These are phyloP conservation scores for Rhagophthalmus giganteus DNA, from an alignment of 2,888 invertebrate species.

Conservation along the genomic window DNA sequence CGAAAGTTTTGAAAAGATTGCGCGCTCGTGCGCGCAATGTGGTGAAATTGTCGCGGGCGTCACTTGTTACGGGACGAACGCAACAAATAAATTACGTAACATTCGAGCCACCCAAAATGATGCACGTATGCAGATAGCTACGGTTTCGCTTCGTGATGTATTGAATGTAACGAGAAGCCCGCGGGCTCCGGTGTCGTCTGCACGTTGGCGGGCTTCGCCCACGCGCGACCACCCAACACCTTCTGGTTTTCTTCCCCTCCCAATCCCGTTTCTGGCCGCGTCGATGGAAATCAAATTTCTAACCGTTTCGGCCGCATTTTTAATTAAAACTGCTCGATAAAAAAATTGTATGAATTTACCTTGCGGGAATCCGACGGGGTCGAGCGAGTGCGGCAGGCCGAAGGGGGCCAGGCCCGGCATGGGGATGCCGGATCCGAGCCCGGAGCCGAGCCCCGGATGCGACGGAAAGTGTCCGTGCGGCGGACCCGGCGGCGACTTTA, in stretches of 20 bases:
- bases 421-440: slow-evolving; percentile 43
- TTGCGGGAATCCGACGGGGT: slow-evolving; percentile 51
- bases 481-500: slow-evolving; percentile 43
- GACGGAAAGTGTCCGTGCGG: slow-evolving; percentile 44
- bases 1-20: too few relatives aligned
- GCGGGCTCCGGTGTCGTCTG: slow-evolving; percentile 21
- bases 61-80: too few relatives aligned
- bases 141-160: slow-evolving; percentile 16
- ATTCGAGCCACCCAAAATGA: too few relatives aligned
- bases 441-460: slow-evolving; percentile 44
- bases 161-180: slow-evolving; percentile 23
- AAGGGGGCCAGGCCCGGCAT: slow-evolving; percentile 48
- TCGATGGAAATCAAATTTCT: too few relatives aligned
- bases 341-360: slow-evolving; percentile 43
- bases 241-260: slow-evolving; percentile 13
- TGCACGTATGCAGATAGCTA: slow-evolving; percentile 2
- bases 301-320: too few relatives aligned
- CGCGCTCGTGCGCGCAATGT: too few relatives aligned
- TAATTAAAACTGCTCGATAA: too few relatives aligned
- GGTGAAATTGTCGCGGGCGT: too few relatives aligned
- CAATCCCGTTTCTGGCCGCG: too few relatives aligned
- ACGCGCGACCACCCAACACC: slow-evolving; percentile 21
- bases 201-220: slow-evolving; percentile 26
- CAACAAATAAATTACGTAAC: background rate
- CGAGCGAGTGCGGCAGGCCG: slow-evolving; percentile 48